These are phyloP conservation scores for Oryzias melastigma DNA, from an alignment of 2,113 vertebrate genomes.

Conservation along the genomic window DNA sequence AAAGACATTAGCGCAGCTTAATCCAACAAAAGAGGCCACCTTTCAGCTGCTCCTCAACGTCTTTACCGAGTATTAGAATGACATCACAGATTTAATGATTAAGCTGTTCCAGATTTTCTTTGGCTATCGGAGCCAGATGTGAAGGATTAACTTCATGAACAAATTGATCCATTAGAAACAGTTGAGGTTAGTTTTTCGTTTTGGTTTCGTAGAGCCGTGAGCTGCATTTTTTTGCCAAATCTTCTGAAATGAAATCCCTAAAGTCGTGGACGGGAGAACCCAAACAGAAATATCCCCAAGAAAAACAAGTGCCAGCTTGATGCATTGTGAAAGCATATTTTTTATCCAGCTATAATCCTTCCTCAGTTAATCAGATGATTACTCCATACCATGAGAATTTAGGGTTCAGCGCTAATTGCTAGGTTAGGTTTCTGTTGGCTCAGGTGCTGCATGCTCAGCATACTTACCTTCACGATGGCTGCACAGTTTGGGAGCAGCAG, in stretches of 20 bases:
- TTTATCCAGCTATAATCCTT: constrained; percentile 69
- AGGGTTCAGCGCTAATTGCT: constrained; percentile 66
- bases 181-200: constrained; percentile 9
- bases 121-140: constrained; percentile 62
- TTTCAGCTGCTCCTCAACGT: constrained; percentile 40
- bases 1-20: constrained; percentile 8
- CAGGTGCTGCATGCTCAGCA: constrained; percentile 61
- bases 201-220: not conserved
- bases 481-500: constrained; percentile 45
- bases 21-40: constrained; percentile 34
- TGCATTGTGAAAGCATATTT: constrained; percentile 59
- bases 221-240: constrained; percentile 3
- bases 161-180: constrained; percentile 28
- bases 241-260: constrained; percentile 42
- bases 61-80: constrained; percentile 49
- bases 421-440: constrained; percentile 75
- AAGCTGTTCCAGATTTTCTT: constrained; percentile 56
- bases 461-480: constrained; percentile 58
- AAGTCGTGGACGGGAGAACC: constrained; percentile 43
- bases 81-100: constrained; percentile 50
- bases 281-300: constrained; percentile 45
- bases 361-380: constrained; percentile 73
- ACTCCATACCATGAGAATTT: constrained; percentile 69
- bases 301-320: constrained; percentile 68
- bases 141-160: constrained; percentile 40